These are phyloP conservation scores for Pelodiscus sinensis DNA, from an alignment of 2,113 vertebrate species.

Conservation along the genomic window DNA sequence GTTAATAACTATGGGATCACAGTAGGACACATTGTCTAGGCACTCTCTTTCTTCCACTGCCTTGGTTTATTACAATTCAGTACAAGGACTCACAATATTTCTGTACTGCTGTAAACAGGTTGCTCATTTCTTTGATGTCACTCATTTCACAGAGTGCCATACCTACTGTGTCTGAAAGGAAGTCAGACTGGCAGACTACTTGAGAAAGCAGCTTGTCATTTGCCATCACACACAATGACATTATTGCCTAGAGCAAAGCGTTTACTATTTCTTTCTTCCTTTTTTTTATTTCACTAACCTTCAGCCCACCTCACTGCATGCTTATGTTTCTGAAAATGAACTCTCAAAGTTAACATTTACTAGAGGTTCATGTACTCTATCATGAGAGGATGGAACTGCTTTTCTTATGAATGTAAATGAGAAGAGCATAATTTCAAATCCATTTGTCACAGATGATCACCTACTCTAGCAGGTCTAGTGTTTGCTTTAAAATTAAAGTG, in stretches of 20 bases:
- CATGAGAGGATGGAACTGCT: background rate
- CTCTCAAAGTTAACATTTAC: constrained; percentile 16
- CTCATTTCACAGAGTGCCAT: constrained; percentile 38
- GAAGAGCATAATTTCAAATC: constrained; percentile 31
- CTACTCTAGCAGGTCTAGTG: background rate
- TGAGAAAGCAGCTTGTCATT: constrained; percentile 55
- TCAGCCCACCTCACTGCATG: background rate
- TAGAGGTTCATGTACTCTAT: background rate
- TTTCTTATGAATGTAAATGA: constrained; percentile 32
- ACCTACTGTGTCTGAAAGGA: background rate
- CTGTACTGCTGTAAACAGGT: constrained; percentile 44
- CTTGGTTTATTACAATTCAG: constrained; percentile 41
- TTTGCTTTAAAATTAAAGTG: constrained; percentile 21
- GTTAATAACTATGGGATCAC: background rate
- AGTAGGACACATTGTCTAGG: accelerated
- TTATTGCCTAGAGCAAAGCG: constrained; percentile 34
- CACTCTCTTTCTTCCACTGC: background rate
- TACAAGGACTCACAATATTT: background rate
- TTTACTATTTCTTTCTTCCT: background rate
- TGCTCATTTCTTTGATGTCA: constrained; percentile 62
- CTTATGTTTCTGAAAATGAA: background rate
- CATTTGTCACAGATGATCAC: constrained; percentile 42
- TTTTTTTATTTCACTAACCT: background rate
- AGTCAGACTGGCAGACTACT: background rate
- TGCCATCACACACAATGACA: constrained; percentile 20